Evolutionary conservation across 2,113 vertebrate genomes (phyloP).

Genomic region (Casuarius casuarius): DNA sequence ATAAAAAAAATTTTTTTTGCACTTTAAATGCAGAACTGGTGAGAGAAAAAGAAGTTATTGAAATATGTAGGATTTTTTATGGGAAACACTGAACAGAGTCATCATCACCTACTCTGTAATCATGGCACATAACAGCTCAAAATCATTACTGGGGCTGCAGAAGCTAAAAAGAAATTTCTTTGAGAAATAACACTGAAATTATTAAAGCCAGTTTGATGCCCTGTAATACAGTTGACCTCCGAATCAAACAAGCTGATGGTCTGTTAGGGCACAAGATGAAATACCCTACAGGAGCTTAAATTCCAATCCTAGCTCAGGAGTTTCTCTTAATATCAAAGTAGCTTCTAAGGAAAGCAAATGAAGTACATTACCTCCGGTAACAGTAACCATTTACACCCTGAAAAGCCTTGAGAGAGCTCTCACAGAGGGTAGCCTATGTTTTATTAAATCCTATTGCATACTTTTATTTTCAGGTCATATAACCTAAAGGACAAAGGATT

Average conservation of each 20-base stretch:
- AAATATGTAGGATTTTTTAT: neutral
- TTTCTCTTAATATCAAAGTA: conserved; percentile 47
- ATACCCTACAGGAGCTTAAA: conserved; percentile 42
- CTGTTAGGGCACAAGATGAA: neutral
- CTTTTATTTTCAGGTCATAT: conserved; percentile 63
- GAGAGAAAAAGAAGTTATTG: neutral
- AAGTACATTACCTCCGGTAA: conserved; percentile 66
- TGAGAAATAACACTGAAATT: conserved; percentile 5
- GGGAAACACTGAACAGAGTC: neutral
- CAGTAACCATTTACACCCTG: conserved; percentile 62
- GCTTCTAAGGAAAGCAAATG: conserved; percentile 66
- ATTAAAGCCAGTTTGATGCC: neutral
- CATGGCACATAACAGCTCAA: neutral
- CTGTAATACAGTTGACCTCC: neutral
- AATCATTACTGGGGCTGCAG: neutral
- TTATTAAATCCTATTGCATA: conserved; percentile 63
- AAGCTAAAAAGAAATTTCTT: neutral
- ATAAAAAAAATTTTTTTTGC: neutral
- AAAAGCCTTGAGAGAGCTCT: conserved; percentile 62
- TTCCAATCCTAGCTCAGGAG: conserved; percentile 10
- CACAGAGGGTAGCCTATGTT: conserved; percentile 39
- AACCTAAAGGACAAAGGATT: conserved; percentile 63
- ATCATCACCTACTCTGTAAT: neutral
- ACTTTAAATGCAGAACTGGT: neutral
- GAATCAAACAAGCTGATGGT: neutral